phyloP scores from a whole-genome alignment of 2,888 invertebrate genomes.

The Eilema depressum region DNA sequence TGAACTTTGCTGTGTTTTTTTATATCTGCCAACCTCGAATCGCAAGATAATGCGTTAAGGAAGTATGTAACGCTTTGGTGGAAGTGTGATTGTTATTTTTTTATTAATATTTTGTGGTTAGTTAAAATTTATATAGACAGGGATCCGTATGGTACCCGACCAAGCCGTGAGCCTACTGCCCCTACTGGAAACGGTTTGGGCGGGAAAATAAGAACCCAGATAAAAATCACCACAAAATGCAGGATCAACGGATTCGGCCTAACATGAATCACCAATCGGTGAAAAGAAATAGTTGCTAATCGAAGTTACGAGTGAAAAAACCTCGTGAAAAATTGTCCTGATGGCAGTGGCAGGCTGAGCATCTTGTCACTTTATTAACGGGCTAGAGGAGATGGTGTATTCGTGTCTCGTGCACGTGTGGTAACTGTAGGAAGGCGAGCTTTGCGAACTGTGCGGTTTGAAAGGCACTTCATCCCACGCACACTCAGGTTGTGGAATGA shows the following conservation, averaged over 20 bases:
- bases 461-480: too few relatives aligned
- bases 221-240: background rate
- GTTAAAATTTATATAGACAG: background rate
- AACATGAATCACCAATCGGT: too few relatives aligned
- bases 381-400: too few relatives aligned
- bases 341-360: too few relatives aligned
- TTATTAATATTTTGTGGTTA: background rate
- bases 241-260: background rate
- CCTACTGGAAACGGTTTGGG: background rate
- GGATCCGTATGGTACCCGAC: background rate
- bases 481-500: too few relatives aligned
- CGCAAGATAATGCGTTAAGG: constrained; percentile 26
- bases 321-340: too few relatives aligned
- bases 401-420: too few relatives aligned
- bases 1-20: constrained; percentile 15
- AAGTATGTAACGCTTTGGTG: constrained; percentile 19
- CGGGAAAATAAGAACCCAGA: background rate
- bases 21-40: constrained; percentile 28
- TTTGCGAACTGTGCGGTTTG: too few relatives aligned
- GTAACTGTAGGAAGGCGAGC: too few relatives aligned
- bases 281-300: too few relatives aligned
- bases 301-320: too few relatives aligned
- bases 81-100: constrained; percentile 8
- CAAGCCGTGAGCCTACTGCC: background rate
- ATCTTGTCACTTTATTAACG: too few relatives aligned